phyloP scores from a whole-genome alignment of 2,797 vertebrate genomes.

The Falco peregrinus region DNA sequence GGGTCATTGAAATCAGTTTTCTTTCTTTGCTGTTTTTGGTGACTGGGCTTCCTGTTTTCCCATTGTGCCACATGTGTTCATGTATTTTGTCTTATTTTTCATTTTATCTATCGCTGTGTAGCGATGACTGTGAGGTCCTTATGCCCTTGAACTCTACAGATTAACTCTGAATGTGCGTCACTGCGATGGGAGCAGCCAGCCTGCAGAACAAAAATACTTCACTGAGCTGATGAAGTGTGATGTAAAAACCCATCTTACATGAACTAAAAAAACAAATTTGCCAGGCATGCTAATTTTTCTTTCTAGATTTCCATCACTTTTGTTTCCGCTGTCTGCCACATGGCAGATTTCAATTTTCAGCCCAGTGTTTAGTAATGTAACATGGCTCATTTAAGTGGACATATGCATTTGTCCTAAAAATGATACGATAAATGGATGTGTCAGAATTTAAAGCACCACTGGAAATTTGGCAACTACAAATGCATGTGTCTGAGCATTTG shows the following conservation, averaged over 20 bases:
- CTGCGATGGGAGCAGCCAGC: neutral
- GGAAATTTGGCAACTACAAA: neutral
- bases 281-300: neutral
- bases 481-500: neutral
- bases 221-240: neutral
- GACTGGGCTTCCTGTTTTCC: constrained; percentile 26
- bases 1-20: neutral
- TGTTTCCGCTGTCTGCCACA: neutral
- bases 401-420: neutral
- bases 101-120: neutral
- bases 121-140: neutral
- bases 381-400: neutral
- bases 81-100: neutral
- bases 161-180: neutral
- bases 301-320: neutral
- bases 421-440: neutral
- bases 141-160: neutral
- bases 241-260: neutral
- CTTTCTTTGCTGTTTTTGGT: neutral
- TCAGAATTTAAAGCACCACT: neutral
- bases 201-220: neutral
- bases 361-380: neutral
- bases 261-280: neutral
- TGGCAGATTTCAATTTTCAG: neutral
- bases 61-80: neutral